These are phyloP conservation scores for Pristionchus japonicus DNA, from an alignment of 2,888 invertebrate species.

Conservation along the genomic window DNA sequence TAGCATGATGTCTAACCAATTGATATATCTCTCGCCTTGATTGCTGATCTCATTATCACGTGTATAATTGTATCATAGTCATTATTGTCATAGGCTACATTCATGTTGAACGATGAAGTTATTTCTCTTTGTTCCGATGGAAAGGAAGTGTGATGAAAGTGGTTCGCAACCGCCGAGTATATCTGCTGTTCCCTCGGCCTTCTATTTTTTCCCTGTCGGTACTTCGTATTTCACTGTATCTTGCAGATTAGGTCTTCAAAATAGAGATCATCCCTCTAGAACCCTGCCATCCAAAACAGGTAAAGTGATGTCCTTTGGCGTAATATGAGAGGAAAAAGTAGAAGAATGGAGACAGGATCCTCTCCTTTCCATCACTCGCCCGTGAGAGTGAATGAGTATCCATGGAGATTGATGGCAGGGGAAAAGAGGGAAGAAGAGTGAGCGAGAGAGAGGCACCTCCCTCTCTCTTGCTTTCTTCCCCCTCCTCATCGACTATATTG, in stretches of 20 bases:
- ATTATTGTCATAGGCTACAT: neutral
- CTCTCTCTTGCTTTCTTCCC: neutral
- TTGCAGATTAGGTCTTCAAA: neutral
- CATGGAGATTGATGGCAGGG: conserved; percentile 40
- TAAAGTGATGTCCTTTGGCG: neutral
- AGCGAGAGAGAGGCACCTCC: neutral
- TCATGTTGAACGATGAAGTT: neutral
- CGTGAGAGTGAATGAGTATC: conserved; percentile 13
- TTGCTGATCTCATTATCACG: neutral
- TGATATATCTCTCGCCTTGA: neutral
- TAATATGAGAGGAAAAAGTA: neutral
- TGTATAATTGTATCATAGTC: neutral
- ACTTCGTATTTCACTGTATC: neutral
- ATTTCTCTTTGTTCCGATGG: neutral
- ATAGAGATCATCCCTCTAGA: neutral
- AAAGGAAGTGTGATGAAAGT: neutral
- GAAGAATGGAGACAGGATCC: neutral
- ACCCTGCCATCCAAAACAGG: neutral
- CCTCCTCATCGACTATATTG: conserved; percentile 27
- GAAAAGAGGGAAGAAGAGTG: neutral
- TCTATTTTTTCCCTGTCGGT: neutral
- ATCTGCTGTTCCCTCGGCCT: neutral
- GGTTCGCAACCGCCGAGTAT: neutral
- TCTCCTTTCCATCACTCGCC: neutral
- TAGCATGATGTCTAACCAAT: neutral